Percentiles rank a stretch among this genome's conserved stretches.
Conservation (phyloP, 2,797 vertebrate genomes). For the Triplophysa yarkandensis region DNA sequence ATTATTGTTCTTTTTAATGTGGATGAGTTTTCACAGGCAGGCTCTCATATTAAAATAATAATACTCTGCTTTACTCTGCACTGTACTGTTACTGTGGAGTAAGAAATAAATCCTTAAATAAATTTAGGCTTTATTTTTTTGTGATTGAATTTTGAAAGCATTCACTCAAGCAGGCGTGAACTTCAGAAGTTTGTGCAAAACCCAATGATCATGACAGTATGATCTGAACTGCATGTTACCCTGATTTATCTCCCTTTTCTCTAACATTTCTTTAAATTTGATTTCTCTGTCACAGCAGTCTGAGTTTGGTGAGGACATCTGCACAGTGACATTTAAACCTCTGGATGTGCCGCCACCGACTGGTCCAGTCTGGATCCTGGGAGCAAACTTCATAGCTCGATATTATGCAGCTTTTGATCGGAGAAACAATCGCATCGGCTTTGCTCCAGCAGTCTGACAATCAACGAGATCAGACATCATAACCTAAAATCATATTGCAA, state of each 20-base stretch:
- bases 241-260: background rate
- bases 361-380: conserved; percentile 92
- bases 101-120: no score
- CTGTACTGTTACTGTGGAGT: no score
- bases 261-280: background rate
- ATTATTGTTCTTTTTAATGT: no score
- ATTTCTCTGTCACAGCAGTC: conserved; percentile 77
- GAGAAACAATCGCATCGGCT: conserved; percentile 90
- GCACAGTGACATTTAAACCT: conserved; percentile 84
- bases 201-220: background rate
- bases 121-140: no score
- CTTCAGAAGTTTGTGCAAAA: background rate
- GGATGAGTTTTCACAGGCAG: no score
- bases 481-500: background rate
- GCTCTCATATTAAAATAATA: no score
- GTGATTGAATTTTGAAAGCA: background rate
- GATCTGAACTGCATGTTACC: background rate
- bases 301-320: conserved; percentile 81
- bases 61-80: no score
- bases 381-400: conserved; percentile 91
- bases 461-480: background rate
- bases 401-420: conserved; percentile 97
- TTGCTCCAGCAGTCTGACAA: conserved; percentile 87
- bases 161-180: background rate
- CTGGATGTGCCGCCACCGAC: conserved; percentile 89